Evolutionary conservation across 1,140 invertebrate species (phyloP), one percentile per base, ranked within the genome.

Genomic region (Hyphantria cunea): DNA sequence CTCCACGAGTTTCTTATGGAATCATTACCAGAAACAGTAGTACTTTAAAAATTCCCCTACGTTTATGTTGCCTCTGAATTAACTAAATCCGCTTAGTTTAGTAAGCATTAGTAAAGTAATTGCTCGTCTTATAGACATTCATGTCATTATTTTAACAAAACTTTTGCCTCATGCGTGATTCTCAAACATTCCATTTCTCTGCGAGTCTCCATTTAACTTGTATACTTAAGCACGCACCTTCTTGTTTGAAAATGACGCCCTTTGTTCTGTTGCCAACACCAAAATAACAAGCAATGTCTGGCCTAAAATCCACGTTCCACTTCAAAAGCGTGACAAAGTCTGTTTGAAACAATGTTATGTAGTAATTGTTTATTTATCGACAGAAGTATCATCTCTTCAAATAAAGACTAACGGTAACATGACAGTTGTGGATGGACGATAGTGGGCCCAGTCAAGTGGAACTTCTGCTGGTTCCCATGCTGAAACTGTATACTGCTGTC

Each of bases 401-500:
- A n/a, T n/a, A n/a, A n/a, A n/a, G n/a, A n/a, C n/a, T 61, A 52
- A 61, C 49, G 59, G 48, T n/a, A 33, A 17, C 52, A 45, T 45
- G n/a, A 45, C 48, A 59, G 32, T 39, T 33, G 34, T 50, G 12
- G 37, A 39, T 70, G 68, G 67, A 65, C 65, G 54, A 59, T 63
- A 66, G 48, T 47, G 54, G 64, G 67, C 44, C 55, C 75, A 60
- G 54, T 82, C 73, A 66, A 75, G 77, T 76, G 73, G 76, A 83
- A 80, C 68, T 50, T 52, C 48, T 50, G 64, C 59, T 63, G 56
- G 80, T 84, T 87, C 84, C 74, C 84, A 87, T 66, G 67, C 70
- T 79, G 84, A 76, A 84, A 86, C 71, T 62, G 68, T 79, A 85
- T 73, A 85, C 69, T 65, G 60, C 65, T 74, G 74, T 65, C 56